These are phyloP conservation scores for Bos javanicus DNA, from an alignment of 2,113 vertebrate genomes.

Conservation along the genomic window DNA sequence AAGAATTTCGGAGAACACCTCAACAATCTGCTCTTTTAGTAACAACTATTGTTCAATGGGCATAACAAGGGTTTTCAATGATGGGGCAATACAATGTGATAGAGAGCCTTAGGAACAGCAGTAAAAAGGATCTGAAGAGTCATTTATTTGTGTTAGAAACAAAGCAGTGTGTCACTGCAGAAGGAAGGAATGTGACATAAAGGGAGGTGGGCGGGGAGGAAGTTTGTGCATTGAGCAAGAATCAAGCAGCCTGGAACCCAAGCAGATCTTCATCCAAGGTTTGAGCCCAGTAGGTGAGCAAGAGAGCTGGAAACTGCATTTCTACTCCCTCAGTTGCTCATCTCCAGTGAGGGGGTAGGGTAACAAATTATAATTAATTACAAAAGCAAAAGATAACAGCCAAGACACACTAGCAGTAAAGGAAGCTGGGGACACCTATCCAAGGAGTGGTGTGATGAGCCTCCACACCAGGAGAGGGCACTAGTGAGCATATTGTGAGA, in stretches of 20 bases:
- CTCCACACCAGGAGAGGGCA: not conserved
- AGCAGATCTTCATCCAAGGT: not conserved
- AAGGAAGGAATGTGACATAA: not conserved
- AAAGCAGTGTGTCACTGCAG: not conserved
- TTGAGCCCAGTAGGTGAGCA: not conserved
- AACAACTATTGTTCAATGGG: not conserved
- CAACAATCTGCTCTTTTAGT: conserved; percentile 29
- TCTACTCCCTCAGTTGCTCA: not conserved
- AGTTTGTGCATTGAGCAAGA: not conserved
- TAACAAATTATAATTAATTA: conserved; percentile 20
- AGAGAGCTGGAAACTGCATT: not conserved
- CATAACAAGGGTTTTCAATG: not conserved
- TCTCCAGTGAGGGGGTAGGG: not conserved
- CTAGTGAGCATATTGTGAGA: not conserved
- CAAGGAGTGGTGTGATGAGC: not conserved
- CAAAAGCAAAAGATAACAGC: not conserved
- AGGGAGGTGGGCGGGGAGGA: not conserved
- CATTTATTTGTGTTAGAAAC: not conserved
- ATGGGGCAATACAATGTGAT: not conserved
- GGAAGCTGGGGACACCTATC: not conserved
- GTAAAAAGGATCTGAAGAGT: not conserved
- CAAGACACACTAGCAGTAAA: not conserved
- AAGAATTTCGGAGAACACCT: not conserved
- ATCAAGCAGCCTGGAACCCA: not conserved
- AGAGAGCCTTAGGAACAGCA: not conserved